A percentile compares a stretch with the other conserved stretches of the same genome.
Evolutionary conservation across 1,140 invertebrate species (phyloP).

Genomic region (Bombus haemorrhoidalis): DNA sequence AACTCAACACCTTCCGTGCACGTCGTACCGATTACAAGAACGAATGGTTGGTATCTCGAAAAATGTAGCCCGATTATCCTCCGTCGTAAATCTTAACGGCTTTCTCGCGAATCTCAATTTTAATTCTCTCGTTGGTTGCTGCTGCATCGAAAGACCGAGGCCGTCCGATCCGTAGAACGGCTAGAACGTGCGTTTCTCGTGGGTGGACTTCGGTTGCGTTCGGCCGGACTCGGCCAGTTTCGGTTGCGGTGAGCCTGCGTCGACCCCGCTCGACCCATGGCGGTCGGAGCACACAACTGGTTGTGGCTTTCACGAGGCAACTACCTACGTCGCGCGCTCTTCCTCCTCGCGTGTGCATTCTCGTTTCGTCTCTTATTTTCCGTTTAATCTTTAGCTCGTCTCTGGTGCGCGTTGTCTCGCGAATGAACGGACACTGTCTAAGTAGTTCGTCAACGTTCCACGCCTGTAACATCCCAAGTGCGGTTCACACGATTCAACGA

Average conservation of each 20-base stretch:
- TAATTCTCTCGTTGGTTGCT: constrained; percentile 16
- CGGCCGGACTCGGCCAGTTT: constrained; percentile 55
- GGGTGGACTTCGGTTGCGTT: constrained; percentile 67
- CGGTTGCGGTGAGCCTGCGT: constrained; percentile 67
- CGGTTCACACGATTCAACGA: background rate
- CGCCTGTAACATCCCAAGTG: background rate
- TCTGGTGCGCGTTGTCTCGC: background rate
- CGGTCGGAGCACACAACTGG: constrained; percentile 79
- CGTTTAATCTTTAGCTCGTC: background rate
- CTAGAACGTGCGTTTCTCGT: constrained; percentile 51
- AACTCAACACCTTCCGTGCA: too few relatives aligned
- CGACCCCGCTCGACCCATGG: constrained; percentile 78
- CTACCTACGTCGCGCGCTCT: constrained; percentile 54
- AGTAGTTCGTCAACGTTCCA: background rate
- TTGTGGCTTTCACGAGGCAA: constrained; percentile 76
- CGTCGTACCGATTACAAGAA: too few relatives aligned
- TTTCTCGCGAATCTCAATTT: constrained; percentile 12
- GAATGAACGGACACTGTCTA: background rate
- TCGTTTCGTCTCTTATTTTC: constrained; percentile 29
- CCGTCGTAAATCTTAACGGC: constrained; percentile 5
- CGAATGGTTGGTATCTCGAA: too few relatives aligned
- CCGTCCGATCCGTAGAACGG: constrained; percentile 10
- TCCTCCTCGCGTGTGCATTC: constrained; percentile 39
- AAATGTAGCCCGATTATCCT: background rate
- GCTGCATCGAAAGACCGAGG: constrained; percentile 6